phyloP scores from a whole-genome alignment of 2,888 invertebrate species.

The Elegia similella region DNA sequence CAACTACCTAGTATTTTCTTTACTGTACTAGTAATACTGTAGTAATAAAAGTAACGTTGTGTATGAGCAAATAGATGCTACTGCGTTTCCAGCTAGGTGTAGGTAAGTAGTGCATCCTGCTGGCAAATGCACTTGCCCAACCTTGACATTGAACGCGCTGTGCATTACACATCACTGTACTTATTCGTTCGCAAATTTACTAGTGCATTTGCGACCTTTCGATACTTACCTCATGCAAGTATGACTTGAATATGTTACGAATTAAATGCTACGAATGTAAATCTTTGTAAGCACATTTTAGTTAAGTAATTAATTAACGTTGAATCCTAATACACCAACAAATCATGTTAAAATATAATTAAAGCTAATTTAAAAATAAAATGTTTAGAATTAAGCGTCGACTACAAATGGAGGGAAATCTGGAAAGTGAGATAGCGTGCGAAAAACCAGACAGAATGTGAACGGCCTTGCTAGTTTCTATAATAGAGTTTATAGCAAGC shows the following conservation, averaged over 20 bases:
- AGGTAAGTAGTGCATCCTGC: neutral
- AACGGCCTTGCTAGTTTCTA: constrained; percentile 63
- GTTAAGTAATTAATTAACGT: too few relatives aligned
- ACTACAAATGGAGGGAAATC: constrained; percentile 66
- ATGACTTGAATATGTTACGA: too few relatives aligned
- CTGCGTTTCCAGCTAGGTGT: neutral
- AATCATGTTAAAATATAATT: neutral
- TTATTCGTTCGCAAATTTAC: too few relatives aligned
- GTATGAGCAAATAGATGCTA: neutral
- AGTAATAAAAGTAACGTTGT: neutral
- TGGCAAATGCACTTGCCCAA: neutral
- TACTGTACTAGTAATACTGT: too few relatives aligned
- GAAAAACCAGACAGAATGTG: constrained; percentile 62
- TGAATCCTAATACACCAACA: too few relatives aligned
- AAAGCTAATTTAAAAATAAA: constrained; percentile 3
- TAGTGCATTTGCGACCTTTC: too few relatives aligned
- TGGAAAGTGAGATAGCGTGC: constrained; percentile 67
- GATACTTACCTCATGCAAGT: too few relatives aligned
- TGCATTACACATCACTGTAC: too few relatives aligned
- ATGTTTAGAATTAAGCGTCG: neutral
- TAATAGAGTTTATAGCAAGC: constrained; percentile 31
- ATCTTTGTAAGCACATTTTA: too few relatives aligned
- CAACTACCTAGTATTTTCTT: too few relatives aligned
- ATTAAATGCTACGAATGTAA: too few relatives aligned
- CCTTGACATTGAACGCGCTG: neutral